Conservation (phyloP, 2,113 vertebrate genomes). For the Mirounga angustirostris region DNA sequence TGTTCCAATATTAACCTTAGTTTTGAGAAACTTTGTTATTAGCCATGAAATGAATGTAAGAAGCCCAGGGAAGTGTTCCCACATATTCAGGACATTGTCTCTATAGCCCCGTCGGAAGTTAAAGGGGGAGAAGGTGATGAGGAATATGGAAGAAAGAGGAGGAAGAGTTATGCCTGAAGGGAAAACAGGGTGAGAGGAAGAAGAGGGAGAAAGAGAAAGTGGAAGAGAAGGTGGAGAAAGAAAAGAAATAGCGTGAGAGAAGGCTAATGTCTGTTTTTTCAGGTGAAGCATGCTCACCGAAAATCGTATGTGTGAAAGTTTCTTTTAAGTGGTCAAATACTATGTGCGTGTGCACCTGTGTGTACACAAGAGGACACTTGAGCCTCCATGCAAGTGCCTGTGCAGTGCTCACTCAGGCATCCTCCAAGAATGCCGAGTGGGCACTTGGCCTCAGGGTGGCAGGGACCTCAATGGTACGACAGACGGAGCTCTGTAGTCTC, state of each 20-base stretch:
- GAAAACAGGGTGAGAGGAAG: background rate
- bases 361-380: no score
- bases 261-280: background rate
- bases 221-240: background rate
- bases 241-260: background rate
- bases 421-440: background rate
- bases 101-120: background rate
- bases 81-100: background rate
- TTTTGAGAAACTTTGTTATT: background rate
- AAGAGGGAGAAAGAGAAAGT: background rate
- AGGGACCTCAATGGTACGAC: fast-evolving
- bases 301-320: background rate
- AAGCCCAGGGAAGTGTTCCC: background rate
- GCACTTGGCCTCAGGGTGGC: background rate
- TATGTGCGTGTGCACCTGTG: fast-evolving
- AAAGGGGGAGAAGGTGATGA: background rate
- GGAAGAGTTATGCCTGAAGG: background rate
- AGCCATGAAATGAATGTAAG: background rate
- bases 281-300: background rate
- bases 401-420: background rate
- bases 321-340: background rate
- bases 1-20: background rate
- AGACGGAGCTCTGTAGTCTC: background rate
- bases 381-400: fast-evolving
- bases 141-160: background rate